Conservation (phyloP, 1,140 invertebrate genomes). For the Choristoneura fumiferana region DNA sequence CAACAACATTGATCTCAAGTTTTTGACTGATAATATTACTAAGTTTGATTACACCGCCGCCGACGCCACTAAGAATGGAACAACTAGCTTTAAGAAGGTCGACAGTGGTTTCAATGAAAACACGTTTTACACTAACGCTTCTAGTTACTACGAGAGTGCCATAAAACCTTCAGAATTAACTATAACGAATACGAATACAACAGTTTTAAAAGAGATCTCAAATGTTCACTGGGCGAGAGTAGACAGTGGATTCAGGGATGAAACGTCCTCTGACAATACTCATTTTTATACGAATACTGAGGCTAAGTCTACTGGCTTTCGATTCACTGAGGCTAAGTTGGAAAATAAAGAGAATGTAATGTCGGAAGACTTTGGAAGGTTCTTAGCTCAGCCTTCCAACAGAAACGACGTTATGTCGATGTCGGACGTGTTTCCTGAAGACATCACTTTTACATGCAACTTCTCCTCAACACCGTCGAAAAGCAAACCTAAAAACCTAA, state of each 20-base stretch:
- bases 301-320: constrained; percentile 34
- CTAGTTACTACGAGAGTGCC: constrained; percentile 72
- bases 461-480: constrained; percentile 75
- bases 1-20: constrained; percentile 71
- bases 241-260: constrained; percentile 74
- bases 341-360: constrained; percentile 59
- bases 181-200: constrained; percentile 55
- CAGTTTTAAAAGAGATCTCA: constrained; percentile 64
- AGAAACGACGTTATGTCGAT: constrained; percentile 66
- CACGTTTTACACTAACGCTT: constrained; percentile 62
- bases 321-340: constrained; percentile 52
- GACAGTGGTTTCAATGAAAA: constrained; percentile 74
- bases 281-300: constrained; percentile 49
- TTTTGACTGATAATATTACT: constrained; percentile 61
- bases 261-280: constrained; percentile 60
- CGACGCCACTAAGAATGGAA: constrained; percentile 37
- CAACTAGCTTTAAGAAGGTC: constrained; percentile 63
- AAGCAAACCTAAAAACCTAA: constrained; percentile 40
- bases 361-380: constrained; percentile 49
- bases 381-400: constrained; percentile 35
- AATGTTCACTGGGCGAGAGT: constrained; percentile 71
- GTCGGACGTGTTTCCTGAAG: constrained; percentile 69
- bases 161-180: constrained; percentile 72
- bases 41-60: constrained; percentile 43
- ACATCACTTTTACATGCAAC: constrained; percentile 71